Percentiles rank a stretch among this genome's conserved stretches.
Conservation (phyloP, 2,797 vertebrate genomes). For the Enteromius paludinosus region DNA sequence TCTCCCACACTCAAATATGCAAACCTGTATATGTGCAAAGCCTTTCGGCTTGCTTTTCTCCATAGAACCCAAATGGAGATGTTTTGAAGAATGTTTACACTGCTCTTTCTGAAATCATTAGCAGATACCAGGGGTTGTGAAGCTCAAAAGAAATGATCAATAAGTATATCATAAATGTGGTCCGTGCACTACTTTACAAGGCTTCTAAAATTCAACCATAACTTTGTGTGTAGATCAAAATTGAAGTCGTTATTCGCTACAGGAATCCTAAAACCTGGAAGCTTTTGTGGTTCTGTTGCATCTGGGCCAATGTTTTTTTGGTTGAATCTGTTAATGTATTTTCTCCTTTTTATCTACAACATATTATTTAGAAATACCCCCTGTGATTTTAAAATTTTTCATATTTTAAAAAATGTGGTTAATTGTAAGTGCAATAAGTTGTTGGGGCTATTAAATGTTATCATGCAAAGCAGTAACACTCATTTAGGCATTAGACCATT, state of each 20-base stretch:
- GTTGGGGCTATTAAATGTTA: neutral
- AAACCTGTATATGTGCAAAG: neutral
- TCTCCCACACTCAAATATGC: slow-evolving; percentile 40
- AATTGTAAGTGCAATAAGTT: neutral
- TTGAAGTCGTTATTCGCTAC: neutral
- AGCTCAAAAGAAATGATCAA: neutral
- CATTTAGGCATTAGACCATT: neutral
- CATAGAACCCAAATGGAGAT: slow-evolving; percentile 2
- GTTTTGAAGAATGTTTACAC: neutral
- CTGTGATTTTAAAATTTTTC: neutral
- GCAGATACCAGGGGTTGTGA: neutral
- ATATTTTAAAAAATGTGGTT: neutral
- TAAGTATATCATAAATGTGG: neutral
- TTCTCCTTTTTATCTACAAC: neutral
- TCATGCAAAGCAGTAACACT: neutral
- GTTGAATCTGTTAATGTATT: neutral
- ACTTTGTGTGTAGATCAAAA: no score
- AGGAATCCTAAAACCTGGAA: neutral
- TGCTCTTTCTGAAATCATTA: slow-evolving; percentile 6
- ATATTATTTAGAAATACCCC: neutral
- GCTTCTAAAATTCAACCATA: neutral
- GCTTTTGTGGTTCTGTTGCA: neutral
- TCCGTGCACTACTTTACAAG: neutral
- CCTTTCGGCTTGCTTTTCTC: neutral
- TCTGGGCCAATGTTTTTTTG: neutral